A percentile compares a stretch with the other conserved stretches of the same genome.
phyloP scores from a whole-genome alignment of 2,113 vertebrate species.

The Pimephales promelas region DNA sequence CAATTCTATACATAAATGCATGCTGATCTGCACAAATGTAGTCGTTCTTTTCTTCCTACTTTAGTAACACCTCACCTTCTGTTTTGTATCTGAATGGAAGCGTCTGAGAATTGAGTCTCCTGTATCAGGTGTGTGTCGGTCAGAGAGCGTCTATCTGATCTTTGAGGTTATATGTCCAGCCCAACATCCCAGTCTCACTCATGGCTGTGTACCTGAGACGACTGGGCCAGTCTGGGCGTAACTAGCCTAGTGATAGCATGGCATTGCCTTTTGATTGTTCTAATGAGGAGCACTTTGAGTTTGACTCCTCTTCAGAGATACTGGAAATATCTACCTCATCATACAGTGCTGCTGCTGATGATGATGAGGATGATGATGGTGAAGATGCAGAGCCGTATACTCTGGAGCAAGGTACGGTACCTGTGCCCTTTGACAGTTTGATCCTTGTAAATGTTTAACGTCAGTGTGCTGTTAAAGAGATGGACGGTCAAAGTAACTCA shows the following conservation, averaged over 20 bases:
- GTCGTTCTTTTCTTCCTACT: background rate
- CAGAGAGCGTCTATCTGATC: slow-evolving; percentile 16
- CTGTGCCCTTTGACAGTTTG: background rate
- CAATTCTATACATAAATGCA: too few species aligned
- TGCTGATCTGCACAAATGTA: background rate
- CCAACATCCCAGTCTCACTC: slow-evolving; percentile 1
- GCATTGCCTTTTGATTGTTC: slow-evolving; percentile 63
- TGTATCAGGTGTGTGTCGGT: slow-evolving; percentile 40
- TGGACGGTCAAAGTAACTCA: background rate
- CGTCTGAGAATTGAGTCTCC: slow-evolving; percentile 9
- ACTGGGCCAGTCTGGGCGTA: background rate
- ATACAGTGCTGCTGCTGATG: background rate
- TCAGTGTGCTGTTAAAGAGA: background rate
- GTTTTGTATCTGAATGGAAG: slow-evolving; percentile 22
- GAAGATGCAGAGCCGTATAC: slow-evolving; percentile 61
- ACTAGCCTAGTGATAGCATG: slow-evolving; percentile 71
- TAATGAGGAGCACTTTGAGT: slow-evolving; percentile 79
- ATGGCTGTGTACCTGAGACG: slow-evolving; percentile 43
- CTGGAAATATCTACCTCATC: slow-evolving; percentile 46
- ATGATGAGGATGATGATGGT: slow-evolving; percentile 28
- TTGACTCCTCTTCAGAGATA: slow-evolving; percentile 57
- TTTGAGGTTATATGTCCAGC: slow-evolving; percentile 7
- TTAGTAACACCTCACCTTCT: background rate
- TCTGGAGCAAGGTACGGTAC: slow-evolving; percentile 80
- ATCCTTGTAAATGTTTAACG: background rate